Conservation (phyloP, 1,140 invertebrate genomes). For the Coptotermes formosanus region DNA sequence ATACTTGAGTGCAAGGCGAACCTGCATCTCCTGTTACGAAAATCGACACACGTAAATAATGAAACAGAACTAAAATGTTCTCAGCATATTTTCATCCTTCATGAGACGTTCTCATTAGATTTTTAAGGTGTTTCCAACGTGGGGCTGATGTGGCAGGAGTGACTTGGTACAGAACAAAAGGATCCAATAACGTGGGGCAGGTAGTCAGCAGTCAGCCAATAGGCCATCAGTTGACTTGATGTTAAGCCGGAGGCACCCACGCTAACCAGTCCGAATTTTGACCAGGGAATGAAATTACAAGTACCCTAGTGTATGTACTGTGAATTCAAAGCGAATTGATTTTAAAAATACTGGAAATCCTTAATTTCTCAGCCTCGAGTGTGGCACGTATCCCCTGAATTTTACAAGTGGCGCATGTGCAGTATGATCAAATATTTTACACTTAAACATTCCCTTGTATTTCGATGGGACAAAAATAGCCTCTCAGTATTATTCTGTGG, state of each 20-base stretch:
- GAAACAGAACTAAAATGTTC: neutral
- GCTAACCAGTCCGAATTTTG: conserved; percentile 1
- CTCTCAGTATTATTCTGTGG: neutral
- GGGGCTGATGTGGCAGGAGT: neutral
- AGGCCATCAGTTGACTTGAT: neutral
- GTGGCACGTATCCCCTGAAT: neutral
- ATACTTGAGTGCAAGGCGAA: neutral
- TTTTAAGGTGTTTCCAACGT: conserved; percentile 2
- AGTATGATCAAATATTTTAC: neutral
- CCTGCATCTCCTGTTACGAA: neutral
- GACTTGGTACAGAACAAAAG: neutral
- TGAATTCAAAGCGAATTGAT: conserved; percentile 13
- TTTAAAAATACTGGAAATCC: neutral
- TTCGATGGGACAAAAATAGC: neutral
- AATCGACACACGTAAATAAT: neutral
- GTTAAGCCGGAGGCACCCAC: neutral
- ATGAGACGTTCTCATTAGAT: neutral
- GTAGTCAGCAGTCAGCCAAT: neutral
- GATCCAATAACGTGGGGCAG: conserved; percentile 1
- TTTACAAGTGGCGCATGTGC: neutral
- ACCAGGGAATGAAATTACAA: conserved; percentile 16
- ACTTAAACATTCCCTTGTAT: neutral
- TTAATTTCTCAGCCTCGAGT: neutral
- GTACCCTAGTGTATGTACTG: neutral
- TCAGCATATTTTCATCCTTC: neutral